phyloP scores from a whole-genome alignment of 2,113 vertebrate genomes.

The Phalacrocorax aristotelis region DNA sequence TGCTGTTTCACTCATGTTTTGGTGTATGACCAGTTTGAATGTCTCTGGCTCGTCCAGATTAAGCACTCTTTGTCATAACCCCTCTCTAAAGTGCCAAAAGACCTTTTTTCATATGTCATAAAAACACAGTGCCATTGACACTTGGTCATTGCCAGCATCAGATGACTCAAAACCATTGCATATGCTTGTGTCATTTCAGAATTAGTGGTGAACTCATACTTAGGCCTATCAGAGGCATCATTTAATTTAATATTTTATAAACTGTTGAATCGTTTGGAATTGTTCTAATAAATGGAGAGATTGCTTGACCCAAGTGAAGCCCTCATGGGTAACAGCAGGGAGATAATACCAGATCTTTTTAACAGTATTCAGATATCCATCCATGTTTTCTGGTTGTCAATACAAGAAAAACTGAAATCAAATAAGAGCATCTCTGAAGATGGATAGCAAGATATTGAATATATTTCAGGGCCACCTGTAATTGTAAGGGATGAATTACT shows the following conservation, averaged over 20 bases:
- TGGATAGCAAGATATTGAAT: neutral
- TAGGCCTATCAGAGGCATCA: neutral
- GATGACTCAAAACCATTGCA: neutral
- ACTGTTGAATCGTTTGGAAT: neutral
- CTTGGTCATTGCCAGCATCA: neutral
- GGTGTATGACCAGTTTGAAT: neutral
- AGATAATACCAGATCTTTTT: neutral
- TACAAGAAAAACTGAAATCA: neutral
- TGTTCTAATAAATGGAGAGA: neutral
- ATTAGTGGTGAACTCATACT: neutral
- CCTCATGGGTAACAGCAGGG: neutral
- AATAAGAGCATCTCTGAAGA: neutral
- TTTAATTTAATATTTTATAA: neutral
- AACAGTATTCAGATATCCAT: neutral
- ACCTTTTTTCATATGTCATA: neutral
- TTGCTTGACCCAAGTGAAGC: neutral
- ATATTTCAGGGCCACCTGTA: neutral
- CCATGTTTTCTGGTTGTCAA: neutral
- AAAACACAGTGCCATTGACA: neutral
- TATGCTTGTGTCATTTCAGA: neutral
- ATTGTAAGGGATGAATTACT: neutral
- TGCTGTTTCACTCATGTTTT: neutral
- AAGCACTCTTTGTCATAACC: neutral
- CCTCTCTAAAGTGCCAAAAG: neutral
- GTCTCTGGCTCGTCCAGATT: neutral